phyloP scores from a whole-genome alignment of 2,888 invertebrate genomes.

The Drosophila infuscata region DNA sequence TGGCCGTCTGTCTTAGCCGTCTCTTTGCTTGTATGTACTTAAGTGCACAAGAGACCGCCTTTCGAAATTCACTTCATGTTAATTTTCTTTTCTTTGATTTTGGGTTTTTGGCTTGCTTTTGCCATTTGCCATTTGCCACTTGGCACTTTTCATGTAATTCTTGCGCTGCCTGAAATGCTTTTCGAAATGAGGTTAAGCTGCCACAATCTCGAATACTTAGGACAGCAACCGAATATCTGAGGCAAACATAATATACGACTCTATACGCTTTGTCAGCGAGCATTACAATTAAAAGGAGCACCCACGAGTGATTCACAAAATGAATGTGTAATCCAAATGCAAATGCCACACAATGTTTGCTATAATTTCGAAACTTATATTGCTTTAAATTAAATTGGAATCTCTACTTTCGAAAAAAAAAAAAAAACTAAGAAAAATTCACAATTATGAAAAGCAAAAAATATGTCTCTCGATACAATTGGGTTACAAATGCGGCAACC shows the following conservation, averaged over 20 bases:
- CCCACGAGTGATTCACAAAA: constrained; percentile 6
- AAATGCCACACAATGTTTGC: not conserved
- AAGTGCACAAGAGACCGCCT: constrained; percentile 52
- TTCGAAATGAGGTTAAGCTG: constrained; percentile 69
- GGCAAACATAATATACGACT: constrained; percentile 10
- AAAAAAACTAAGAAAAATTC: not conserved
- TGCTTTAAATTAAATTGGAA: too few species aligned
- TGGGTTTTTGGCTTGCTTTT: constrained; percentile 48
- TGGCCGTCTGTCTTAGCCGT: constrained; percentile 13
- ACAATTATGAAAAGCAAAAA: not conserved
- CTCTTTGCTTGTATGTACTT: constrained; percentile 51
- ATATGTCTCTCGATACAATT: not conserved
- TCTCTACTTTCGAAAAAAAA: too few species aligned
- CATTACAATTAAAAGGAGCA: constrained; percentile 20
- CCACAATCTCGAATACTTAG: constrained; percentile 49
- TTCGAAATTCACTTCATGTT: constrained; percentile 76
- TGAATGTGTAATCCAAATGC: not conserved
- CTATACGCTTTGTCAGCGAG: not conserved
- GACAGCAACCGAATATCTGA: constrained; percentile 33
- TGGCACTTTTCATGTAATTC: constrained; percentile 68
- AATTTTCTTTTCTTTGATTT: constrained; percentile 77
- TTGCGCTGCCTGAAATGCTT: constrained; percentile 52
- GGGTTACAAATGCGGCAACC: not conserved
- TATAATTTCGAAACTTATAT: not conserved
- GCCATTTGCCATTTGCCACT: constrained; percentile 36